Base-by-base conservation (phyloP, 2,797 vertebrate species). In the Xiphophorus birchmanni region DNA sequence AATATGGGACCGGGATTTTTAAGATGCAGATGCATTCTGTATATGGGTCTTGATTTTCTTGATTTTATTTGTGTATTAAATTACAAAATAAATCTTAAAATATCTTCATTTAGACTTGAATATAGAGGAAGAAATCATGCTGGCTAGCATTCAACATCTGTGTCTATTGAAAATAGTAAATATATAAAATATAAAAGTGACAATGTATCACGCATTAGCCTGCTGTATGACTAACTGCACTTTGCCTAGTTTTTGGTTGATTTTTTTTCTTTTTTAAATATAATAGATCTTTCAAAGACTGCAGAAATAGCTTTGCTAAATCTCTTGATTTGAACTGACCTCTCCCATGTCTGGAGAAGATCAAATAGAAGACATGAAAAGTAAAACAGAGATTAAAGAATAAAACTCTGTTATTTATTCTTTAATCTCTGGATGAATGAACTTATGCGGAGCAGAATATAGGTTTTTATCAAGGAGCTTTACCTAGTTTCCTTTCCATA, bases 281-380 rank as follows among this genome's bases (percentile, higher is more conserved):
- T 79, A 81, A 52, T 48, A 79, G 80, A 74, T 83, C 73, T 67
- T 73, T 76, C 80, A 80, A 48, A 86, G 91, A 84, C 18, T 15
- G n/a, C 29, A 82, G 81, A 92, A 86, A 89, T 79, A 85, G 74
- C 82, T 83, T 89, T 83, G 80, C 80, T 87, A 83, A 78, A 91
- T 90, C 84, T 86, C 88, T 91, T 92, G 75, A 85, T 77, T 83
- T 91, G 86, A 92, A 87, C 90, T 91, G 90, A 84, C 76, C 82
- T 85, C 86, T 81, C 78, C 84, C 81, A 81, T 92, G 91, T 91
- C 88, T 75, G 9, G 80, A 91, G 86, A 93, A 91, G 75, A 93
- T 80, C 91, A 74, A 77, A 80, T 84, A 77, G 73, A 86, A 80
- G 75, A 82, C 76, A 89, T 85, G 2, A 67, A 81, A 88, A 84